Evolutionary conservation across 2,797 vertebrate genomes (phyloP).

Genomic region (Streptopelia turtur): DNA sequence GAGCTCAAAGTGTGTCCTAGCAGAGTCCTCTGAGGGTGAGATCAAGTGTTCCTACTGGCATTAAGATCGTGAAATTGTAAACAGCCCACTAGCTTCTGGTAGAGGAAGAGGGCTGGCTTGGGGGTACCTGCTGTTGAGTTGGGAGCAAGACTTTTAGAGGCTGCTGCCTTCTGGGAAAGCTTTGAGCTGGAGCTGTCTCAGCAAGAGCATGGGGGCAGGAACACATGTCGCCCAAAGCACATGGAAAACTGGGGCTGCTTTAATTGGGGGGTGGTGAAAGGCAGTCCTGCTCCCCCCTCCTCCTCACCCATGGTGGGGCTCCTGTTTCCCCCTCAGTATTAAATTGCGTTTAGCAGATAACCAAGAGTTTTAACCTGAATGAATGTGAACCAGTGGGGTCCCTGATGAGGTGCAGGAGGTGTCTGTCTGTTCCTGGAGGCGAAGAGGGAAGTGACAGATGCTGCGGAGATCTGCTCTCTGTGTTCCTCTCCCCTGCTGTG

Average conservation of each 20-base stretch:
- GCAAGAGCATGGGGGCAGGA: fast-evolving
- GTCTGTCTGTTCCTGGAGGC: neutral
- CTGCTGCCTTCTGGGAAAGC: neutral
- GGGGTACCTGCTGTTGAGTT: neutral
- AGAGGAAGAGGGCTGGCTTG: neutral
- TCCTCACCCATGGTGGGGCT: fast-evolving
- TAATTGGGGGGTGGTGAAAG: neutral
- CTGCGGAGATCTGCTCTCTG: neutral
- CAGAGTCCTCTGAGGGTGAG: neutral
- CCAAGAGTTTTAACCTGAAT: neutral
- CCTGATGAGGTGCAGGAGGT: neutral
- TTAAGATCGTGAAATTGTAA: neutral
- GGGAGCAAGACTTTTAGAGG: neutral
- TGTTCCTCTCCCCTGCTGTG: neutral
- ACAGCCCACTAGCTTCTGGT: neutral
- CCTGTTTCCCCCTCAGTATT: neutral
- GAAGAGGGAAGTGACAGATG: neutral
- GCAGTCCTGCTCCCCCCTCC: neutral
- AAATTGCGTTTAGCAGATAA: neutral
- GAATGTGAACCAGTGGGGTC: neutral
- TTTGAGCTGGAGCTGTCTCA: neutral
- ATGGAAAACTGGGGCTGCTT: neutral
- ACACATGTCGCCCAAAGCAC: fast-evolving
- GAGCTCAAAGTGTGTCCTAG: neutral
- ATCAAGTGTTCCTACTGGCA: neutral